These are phyloP conservation scores for Acropora yongei DNA, from an alignment of 64 coral and sea anemone species.

Conservation along the genomic window DNA sequence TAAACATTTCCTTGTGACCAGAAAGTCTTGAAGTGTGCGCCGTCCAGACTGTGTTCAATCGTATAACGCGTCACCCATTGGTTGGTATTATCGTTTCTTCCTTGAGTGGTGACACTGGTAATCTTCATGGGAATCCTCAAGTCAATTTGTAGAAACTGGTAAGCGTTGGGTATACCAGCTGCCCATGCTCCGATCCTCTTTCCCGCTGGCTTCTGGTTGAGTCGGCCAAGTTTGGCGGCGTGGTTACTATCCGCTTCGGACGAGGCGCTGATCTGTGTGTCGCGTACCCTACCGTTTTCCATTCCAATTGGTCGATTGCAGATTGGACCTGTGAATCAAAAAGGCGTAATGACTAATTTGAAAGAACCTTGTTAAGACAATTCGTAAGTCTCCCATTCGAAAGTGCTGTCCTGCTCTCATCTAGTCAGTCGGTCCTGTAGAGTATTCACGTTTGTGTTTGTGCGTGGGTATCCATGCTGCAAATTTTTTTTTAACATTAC, in stretches of 20 bases:
- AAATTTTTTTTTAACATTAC: too few species aligned
- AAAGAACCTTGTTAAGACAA: neutral
- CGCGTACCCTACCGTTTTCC: conserved; percentile 66
- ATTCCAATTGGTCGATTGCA: conserved; percentile 79
- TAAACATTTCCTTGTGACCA: conserved; percentile 60
- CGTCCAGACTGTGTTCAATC: conserved; percentile 66
- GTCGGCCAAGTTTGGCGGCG: conserved; percentile 41
- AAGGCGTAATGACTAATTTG: neutral
- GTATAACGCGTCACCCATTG: conserved; percentile 70
- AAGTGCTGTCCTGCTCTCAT: too few species aligned
- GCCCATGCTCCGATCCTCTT: conserved; percentile 56
- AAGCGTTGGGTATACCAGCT: conserved; percentile 21
- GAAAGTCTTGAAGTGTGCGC: conserved; percentile 52
- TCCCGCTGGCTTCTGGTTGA: conserved; percentile 21
- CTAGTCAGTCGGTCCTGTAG: too few species aligned
- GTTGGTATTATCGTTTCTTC: conserved; percentile 49
- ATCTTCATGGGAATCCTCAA: conserved; percentile 50
- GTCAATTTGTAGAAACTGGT: conserved; percentile 62
- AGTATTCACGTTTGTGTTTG: too few species aligned
- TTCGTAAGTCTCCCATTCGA: too few species aligned
- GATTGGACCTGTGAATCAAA: conserved; percentile 6
- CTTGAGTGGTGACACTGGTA: conserved; percentile 71
- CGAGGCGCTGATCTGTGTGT: conserved; percentile 72
- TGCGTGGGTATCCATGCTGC: too few species aligned
- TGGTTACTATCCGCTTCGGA: conserved; percentile 78